A percentile compares a stretch with the other conserved stretches of the same genome.
phyloP scores from a whole-genome alignment of 2,888 invertebrate species.

The Meteorus cinctellus region DNA sequence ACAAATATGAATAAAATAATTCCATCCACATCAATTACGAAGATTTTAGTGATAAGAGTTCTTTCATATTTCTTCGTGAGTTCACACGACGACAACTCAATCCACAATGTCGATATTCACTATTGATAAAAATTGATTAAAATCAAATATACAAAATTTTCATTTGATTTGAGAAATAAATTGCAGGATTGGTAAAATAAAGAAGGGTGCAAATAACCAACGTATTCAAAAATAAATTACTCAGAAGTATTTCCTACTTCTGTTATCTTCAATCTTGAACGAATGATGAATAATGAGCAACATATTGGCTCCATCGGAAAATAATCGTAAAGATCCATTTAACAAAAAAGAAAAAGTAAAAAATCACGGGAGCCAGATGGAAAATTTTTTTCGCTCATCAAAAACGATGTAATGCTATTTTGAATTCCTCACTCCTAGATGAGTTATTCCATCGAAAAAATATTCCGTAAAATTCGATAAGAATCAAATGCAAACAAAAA shows the following conservation, averaged over 20 bases:
- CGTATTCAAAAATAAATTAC: too few relatives aligned
- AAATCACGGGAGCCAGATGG: neutral
- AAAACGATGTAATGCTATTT: too few relatives aligned
- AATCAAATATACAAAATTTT: too few relatives aligned
- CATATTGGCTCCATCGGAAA: too few relatives aligned
- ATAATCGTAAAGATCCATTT: neutral
- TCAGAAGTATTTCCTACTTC: too few relatives aligned
- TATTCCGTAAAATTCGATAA: neutral
- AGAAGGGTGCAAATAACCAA: too few relatives aligned
- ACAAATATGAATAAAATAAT: neutral
- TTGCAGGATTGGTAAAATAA: too few relatives aligned
- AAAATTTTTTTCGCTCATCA: too few relatives aligned
- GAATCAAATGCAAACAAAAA: constrained; percentile 7
- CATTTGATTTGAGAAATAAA: too few relatives aligned
- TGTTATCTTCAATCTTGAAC: neutral
- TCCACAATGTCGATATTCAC: neutral
- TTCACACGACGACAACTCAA: neutral
- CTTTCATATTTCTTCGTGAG: neutral
- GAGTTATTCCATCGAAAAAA: too few relatives aligned
- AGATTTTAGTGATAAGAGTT: neutral
- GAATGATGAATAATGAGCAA: too few relatives aligned
- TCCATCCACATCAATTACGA: neutral
- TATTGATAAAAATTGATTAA: neutral
- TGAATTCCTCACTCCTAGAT: too few relatives aligned
- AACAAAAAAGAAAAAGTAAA: neutral